Evolutionary conservation across 2,797 vertebrate species (phyloP), one percentile per base, ranked within the genome.

Genomic region (Phylloscopus collybita): DNA sequence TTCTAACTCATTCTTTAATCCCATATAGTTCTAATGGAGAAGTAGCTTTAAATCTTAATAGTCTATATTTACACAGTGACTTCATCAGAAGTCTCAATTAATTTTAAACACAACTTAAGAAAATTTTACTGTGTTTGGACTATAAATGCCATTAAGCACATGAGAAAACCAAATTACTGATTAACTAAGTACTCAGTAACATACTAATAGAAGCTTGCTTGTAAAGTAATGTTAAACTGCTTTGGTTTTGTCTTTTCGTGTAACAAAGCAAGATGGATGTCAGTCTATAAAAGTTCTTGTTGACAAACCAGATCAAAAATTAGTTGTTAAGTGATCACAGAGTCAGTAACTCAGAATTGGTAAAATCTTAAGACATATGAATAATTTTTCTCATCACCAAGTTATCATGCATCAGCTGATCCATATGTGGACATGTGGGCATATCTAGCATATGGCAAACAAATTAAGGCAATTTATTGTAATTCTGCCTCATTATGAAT

Each of bases 361-460:
- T 67, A 91, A 91, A 91, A 91, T 21, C 50, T 90, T 61, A 88
- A 79, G 80, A 65, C 26, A 80, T 78, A 94, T 84, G 86, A 95
- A 47, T 75, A 95, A 92, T 91, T 78, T 72, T 96, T 93, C 72
- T 79, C 54, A 75, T 69, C 73, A 79, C 17, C 79, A 89, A 85
- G 45, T 76, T 84, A 80, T 5, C 87, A 64, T 80, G 49, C 78
- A 92, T 92, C 90, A 95, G 59, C 76, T 91, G 80, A 78, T 95
- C 80, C 42, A 62, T 59, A 88, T 83, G 90, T 61, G 82, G 73
- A 88, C 90, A 91, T 83, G 91, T 94, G 82, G 85, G 93, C 82
- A 96, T 6, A 26, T 38, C 57, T 88, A 86, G 59, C 94, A 96
- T 83, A 93, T 86, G 93, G 86, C 88, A 94, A 94, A 86, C 11